Evolutionary conservation across 1,140 invertebrate genomes (phyloP), one percentile per base, ranked within the genome.

Genomic region (Euglossa dilemma): DNA sequence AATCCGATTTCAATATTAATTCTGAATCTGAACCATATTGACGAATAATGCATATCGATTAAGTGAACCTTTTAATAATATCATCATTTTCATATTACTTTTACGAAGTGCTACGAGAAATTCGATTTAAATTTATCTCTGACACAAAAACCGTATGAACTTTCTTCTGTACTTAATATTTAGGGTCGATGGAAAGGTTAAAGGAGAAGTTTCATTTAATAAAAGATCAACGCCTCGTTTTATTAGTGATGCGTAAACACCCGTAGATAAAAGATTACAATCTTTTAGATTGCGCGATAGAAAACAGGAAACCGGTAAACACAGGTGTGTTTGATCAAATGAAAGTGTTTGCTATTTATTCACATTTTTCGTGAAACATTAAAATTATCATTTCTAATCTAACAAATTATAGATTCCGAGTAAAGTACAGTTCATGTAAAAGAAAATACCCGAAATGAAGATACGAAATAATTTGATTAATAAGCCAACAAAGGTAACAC

Each of bases 251-350:
- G 7, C 8, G 14, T 18, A 23, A 45, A 45, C 23, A 64, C 0
- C 14, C 4, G 0, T 7, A 23, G 50, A 64, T 64, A 45, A 45
- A 56, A 8, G 16, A 6, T 8, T 0, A 11, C n/a, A 47, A 45
- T 8, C 9, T 20, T 20, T 3, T 61, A 12, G 5, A 25, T 64
- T 12, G 20, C 59, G 4, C 23, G 36, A 36, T 36, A 36, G 36
- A 63, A 23, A 56, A 9, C 7, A 14, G 5, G 45, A n/a, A 8
- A 47, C 0, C 20, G 45, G 36, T 47, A 57, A 74, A 74, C 43
- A 75, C 79, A 75, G 72, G 50, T 81, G 43, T 66, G 18, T 16
- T 54, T 36, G 59, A 28, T 16, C 1, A 6, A 64, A 36, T 8
- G 18, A 28, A 23, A 71, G 11, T 36, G 0, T 14, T 18, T 16